Evolutionary conservation across 2,797 vertebrate species (phyloP).

Genomic region (Muscicapa striata): DNA sequence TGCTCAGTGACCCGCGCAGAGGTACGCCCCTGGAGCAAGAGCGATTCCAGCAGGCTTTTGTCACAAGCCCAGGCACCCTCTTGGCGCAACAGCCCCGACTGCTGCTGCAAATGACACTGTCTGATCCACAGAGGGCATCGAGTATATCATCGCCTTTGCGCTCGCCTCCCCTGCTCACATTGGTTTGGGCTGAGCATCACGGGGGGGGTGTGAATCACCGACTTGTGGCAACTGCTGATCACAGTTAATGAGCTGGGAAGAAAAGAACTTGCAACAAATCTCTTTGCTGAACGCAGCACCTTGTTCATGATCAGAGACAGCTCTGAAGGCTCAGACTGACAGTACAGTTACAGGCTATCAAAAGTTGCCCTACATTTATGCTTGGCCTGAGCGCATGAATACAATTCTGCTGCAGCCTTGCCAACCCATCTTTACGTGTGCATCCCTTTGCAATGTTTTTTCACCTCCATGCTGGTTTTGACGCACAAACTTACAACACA

Average conservation of each 20-base stretch:
- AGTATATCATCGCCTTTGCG: rapidly evolving
- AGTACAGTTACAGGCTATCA: background rate
- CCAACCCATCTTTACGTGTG: background rate
- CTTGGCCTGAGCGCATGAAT: background rate
- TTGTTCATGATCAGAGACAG: background rate
- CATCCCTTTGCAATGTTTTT: background rate
- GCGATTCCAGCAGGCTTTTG: background rate
- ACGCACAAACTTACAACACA: background rate
- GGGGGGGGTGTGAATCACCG: background rate
- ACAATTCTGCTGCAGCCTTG: background rate
- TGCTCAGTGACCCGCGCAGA: background rate
- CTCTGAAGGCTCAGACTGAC: background rate
- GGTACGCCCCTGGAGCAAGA: background rate
- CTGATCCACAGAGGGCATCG: background rate
- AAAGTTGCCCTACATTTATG: background rate
- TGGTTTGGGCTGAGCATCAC: background rate
- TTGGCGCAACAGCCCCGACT: background rate
- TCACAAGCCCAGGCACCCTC: background rate
- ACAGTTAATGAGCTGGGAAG: background rate
- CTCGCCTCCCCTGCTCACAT: background rate
- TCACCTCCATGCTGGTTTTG: background rate
- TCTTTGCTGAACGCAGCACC: background rate
- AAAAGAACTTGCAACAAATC: background rate
- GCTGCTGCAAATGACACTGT: rapidly evolving
- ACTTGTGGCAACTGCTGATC: background rate